Conservation (phyloP, 2,888 invertebrate species). For the Ariolimax columbianus region DNA sequence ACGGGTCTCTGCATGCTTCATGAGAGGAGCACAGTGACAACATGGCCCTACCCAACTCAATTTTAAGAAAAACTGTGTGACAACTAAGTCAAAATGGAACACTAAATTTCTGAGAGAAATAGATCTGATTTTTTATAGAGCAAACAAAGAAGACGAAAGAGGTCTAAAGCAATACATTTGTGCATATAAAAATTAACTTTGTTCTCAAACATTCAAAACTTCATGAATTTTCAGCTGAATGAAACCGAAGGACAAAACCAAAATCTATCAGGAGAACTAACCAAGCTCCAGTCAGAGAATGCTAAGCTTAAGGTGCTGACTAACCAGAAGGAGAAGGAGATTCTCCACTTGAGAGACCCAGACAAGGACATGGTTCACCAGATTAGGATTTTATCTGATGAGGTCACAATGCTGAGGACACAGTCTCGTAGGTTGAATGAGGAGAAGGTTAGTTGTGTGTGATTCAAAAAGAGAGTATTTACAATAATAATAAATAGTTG, state of each 20-base stretch:
- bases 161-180: too few relatives aligned
- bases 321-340: slow-evolving; percentile 52
- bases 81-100: too few relatives aligned
- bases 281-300: slow-evolving; percentile 42
- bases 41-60: too few relatives aligned
- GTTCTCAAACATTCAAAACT: too few relatives aligned
- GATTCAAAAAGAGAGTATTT: not conserved
- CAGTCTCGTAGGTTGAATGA: slow-evolving; percentile 59
- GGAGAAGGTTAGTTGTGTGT: slow-evolving; percentile 52
- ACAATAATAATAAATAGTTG: too few relatives aligned
- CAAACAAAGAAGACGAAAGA: too few relatives aligned
- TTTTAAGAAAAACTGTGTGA: too few relatives aligned
- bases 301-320: slow-evolving; percentile 49
- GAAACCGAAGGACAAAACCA: slow-evolving; percentile 30
- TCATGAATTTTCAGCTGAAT: slow-evolving; percentile 15
- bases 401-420: slow-evolving; percentile 65
- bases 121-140: too few relatives aligned
- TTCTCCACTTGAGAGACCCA: slow-evolving; percentile 50
- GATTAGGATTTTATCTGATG: slow-evolving; percentile 54
- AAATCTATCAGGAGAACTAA: slow-evolving; percentile 3
- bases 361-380: slow-evolving; percentile 54
- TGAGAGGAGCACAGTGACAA: too few relatives aligned
- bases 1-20: too few relatives aligned
- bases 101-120: too few relatives aligned
- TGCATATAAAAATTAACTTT: too few relatives aligned